Evolutionary conservation across 2,888 invertebrate genomes (phyloP).

Genomic region (Bellardia pandia): DNA sequence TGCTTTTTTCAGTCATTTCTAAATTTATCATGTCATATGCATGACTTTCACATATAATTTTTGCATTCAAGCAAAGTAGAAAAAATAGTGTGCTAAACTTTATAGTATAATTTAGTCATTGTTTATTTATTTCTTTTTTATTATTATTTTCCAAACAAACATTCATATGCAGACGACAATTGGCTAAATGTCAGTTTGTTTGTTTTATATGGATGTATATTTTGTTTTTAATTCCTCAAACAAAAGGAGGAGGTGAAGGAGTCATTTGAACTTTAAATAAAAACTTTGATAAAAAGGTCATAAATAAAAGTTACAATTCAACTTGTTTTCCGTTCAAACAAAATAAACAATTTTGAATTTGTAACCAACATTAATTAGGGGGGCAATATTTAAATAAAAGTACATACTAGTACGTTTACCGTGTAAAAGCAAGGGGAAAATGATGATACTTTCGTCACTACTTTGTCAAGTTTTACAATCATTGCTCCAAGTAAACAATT

Average conservation of each 20-base stretch:
- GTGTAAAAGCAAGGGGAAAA: not conserved
- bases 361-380: not conserved
- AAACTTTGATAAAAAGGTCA: not conserved
- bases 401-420: no score
- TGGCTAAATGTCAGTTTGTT: slow-evolving; percentile 32
- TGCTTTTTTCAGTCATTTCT: not conserved
- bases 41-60: not conserved
- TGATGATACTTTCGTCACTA: not conserved
- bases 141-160: not conserved
- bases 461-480: not conserved
- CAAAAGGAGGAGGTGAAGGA: not conserved
- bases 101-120: slow-evolving; percentile 19
- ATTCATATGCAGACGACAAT: slow-evolving; percentile 22
- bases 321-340: not conserved
- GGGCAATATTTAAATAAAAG: no score
- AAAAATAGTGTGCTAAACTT: not conserved
- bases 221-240: not conserved
- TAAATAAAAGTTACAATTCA: slow-evolving; percentile 17
- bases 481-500: not conserved
- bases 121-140: slow-evolving; percentile 9
- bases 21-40: slow-evolving; percentile 8
- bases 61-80: not conserved
- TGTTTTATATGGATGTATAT: not conserved
- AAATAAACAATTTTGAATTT: not conserved
- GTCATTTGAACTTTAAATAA: slow-evolving; percentile 32